These are phyloP conservation scores for Myopa testacea DNA, from an alignment of 2,888 invertebrate genomes.

Conservation along the genomic window DNA sequence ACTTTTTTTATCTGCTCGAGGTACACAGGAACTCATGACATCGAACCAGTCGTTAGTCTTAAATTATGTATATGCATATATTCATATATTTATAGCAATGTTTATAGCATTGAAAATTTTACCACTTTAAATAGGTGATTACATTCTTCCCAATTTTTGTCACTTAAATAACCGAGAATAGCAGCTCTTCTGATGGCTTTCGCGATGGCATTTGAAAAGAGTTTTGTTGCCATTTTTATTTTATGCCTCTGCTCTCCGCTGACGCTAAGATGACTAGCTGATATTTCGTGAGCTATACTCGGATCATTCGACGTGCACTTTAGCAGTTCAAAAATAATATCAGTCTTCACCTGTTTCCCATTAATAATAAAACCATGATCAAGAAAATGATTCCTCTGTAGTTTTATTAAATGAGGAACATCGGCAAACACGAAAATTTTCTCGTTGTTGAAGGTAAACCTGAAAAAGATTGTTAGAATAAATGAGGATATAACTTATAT, in stretches of 20 bases:
- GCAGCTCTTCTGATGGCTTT: conserved; percentile 6
- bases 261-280: conserved; percentile 20
- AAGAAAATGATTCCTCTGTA: conserved; percentile 36
- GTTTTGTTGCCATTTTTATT: not conserved
- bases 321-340: conserved; percentile 14
- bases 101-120: conserved; percentile 16
- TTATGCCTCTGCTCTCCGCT: not conserved
- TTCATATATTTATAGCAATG: no score
- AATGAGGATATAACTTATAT: no score
- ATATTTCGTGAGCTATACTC: conserved; percentile 32
- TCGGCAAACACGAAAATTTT: conserved; percentile 41
- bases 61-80: no score
- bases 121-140: conserved; percentile 22
- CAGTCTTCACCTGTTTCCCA: not conserved
- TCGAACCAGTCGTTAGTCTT: conserved; percentile 48
- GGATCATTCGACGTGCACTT: conserved; percentile 17
- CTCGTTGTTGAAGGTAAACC: conserved; percentile 17
- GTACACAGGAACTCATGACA: not conserved
- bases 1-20: conserved; percentile 28
- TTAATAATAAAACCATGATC: conserved; percentile 22
- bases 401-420: conserved; percentile 41
- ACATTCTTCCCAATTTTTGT: not conserved
- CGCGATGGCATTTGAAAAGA: not conserved
- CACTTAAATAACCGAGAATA: conserved; percentile 25
- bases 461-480: not conserved